A percentile compares a stretch with the other conserved stretches of the same genome.
Evolutionary conservation across 2,888 invertebrate species (phyloP).

Genomic region (Apodemia zela): DNA sequence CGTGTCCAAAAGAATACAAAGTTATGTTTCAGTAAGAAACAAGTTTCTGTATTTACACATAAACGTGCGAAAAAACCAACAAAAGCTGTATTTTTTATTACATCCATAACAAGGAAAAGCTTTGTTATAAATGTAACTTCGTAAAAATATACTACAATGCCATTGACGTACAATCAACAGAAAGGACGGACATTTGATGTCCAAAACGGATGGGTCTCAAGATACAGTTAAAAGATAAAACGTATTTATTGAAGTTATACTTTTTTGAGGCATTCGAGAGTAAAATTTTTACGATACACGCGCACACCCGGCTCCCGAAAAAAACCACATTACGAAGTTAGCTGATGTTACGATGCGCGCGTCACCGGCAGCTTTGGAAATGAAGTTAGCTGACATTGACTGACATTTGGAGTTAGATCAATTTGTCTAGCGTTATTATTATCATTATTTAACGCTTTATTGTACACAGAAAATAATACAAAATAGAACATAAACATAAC

Average conservation of each 20-base stretch:
- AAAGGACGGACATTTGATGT: neutral
- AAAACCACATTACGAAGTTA: too few relatives aligned
- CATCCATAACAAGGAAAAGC: neutral
- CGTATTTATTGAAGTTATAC: neutral
- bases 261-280: too few relatives aligned
- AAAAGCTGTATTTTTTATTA: slow-evolving; percentile 5
- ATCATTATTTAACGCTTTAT: too few relatives aligned
- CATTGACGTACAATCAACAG: neutral
- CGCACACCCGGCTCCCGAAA: too few relatives aligned
- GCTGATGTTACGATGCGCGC: too few relatives aligned
- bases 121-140: neutral
- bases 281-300: too few relatives aligned
- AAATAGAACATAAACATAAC: too few relatives aligned
- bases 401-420: too few relatives aligned
- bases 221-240: neutral
- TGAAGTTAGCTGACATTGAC: too few relatives aligned
- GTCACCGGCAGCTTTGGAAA: too few relatives aligned
- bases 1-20: neutral
- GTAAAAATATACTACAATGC: neutral
- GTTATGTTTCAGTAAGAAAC: neutral
- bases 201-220: neutral
- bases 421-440: too few relatives aligned
- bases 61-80: neutral
- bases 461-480: too few relatives aligned
- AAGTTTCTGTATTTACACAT: neutral